Percentiles rank a stretch among this genome's conserved stretches.
Evolutionary conservation across 2,888 invertebrate genomes (phyloP).

Genomic region (Cybosia mesomella): DNA sequence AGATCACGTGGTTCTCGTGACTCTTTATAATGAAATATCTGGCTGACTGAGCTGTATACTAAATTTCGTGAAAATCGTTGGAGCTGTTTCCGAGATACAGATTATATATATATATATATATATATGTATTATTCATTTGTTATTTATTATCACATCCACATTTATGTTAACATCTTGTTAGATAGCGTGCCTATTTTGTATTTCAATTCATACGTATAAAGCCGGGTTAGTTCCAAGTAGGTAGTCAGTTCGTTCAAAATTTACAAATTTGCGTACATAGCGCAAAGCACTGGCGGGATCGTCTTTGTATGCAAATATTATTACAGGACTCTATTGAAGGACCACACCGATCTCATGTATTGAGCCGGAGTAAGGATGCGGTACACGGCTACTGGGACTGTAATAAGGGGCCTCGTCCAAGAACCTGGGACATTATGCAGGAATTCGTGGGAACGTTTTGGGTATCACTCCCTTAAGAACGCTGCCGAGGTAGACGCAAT

Average conservation of each 20-base stretch:
- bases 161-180: constrained; percentile 39
- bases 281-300: constrained; percentile 69
- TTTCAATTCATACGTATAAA: constrained; percentile 35
- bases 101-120: too few species aligned
- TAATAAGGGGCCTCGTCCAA: constrained; percentile 65
- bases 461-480: constrained; percentile 52
- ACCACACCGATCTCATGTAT: constrained; percentile 70
- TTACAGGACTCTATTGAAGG: constrained; percentile 76
- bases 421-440: constrained; percentile 61
- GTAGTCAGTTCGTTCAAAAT: constrained; percentile 69
- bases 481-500: constrained; percentile 25
- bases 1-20: constrained; percentile 60
- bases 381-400: constrained; percentile 56
- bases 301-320: constrained; percentile 82
- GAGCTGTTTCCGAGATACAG: too few species aligned
- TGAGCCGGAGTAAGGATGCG: constrained; percentile 59
- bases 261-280: constrained; percentile 77
- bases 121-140: too few species aligned
- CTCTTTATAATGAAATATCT: constrained; percentile 54
- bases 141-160: too few species aligned
- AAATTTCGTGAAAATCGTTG: too few species aligned
- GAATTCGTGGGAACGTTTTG: constrained; percentile 52
- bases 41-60: too few species aligned
- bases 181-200: constrained; percentile 30
- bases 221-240: constrained; percentile 42